Evolutionary conservation across 2,113 vertebrate species (phyloP).

Genomic region (Hydrolagus affinis): DNA sequence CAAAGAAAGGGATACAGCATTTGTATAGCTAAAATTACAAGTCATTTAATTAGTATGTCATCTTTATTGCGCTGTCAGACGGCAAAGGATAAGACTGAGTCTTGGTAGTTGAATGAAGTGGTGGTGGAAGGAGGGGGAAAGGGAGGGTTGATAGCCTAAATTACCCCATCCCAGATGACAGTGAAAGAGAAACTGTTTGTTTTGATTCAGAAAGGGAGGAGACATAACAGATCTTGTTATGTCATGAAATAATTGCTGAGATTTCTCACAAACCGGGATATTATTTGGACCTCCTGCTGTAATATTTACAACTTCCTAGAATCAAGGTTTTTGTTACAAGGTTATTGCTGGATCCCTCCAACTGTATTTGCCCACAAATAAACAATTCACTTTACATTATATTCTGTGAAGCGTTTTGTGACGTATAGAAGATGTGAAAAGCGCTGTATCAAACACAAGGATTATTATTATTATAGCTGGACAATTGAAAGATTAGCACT

Average conservation of each 20-base stretch:
- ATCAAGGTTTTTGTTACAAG: not conserved
- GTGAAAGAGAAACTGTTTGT: slow-evolving; percentile 58
- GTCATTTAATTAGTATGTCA: slow-evolving; percentile 84
- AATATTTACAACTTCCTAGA: not conserved
- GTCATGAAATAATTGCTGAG: not conserved
- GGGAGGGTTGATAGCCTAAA: slow-evolving; percentile 63
- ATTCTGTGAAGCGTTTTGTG: no score
- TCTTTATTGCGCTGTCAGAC: slow-evolving; percentile 74
- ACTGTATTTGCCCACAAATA: no score
- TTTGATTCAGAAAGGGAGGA: slow-evolving; percentile 37
- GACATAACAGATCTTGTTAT: not conserved
- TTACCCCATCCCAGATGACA: slow-evolving; percentile 70
- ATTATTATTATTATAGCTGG: no score
- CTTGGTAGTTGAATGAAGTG: slow-evolving; percentile 55
- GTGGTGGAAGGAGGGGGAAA: not conserved
- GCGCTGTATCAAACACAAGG: no score
- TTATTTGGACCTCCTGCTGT: not conserved
- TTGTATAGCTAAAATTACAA: slow-evolving; percentile 74
- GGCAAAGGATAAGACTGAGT: slow-evolving; percentile 59
- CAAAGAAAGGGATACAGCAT: slow-evolving; percentile 64
- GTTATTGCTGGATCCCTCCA: not conserved
- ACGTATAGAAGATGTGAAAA: no score
- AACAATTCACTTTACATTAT: no score
- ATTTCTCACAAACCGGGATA: slow-evolving; percentile 16
- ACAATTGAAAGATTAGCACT: not conserved